Evolutionary conservation across 2,113 vertebrate genomes (phyloP), one percentile per base, ranked within the genome.

Genomic region (Chaenocephalus aceratus): DNA sequence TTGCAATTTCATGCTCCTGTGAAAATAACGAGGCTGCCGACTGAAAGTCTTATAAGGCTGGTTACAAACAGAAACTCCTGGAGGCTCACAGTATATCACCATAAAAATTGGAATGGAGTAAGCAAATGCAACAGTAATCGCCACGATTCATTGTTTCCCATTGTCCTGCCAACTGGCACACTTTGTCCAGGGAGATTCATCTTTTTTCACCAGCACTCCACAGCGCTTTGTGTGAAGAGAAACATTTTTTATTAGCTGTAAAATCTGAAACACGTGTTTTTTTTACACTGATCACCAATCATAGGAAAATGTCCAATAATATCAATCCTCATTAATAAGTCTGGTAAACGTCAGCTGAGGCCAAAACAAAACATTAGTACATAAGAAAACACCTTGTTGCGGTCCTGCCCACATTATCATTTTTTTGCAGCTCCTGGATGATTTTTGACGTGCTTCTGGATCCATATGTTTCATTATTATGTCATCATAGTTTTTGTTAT

Each of bases 61-160:
- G 75, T 76, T 83, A 75, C 67, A 77, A 41, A 80, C 64, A 60
- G 23, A 45, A 73, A 41, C 64, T 71, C 60, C 79, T 58, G n/a
- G 30, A 72, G 61, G 53, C 69, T 86, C 44, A 14, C 10, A 67
- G 71, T 78, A 83, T 83, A 88, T 88, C 46, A 74, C 51, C 10
- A 41, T 53, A 88, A 78, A 66, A 84, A 77, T 69, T 72, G 49
- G 46, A 70, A 48, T 48, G 41, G 30, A 82, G 64, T 26, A 74
- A 64, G 69, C 51, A 73, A 84, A 77, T 78, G 71, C 72, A 72
- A 41, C 75, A 72, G 64, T 88, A 89, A 90, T 85, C 62, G 73
- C 72, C 63, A 72, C 74, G 67, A 72, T 71, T 85, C 75, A 83
- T 51, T 60, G 82, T 61, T 56, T 77, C 54, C 18, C 53, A 8